Evolutionary conservation across 92 coral and sea anemone genomes (phyloP).

Genomic region (Diadumene lineata): DNA sequence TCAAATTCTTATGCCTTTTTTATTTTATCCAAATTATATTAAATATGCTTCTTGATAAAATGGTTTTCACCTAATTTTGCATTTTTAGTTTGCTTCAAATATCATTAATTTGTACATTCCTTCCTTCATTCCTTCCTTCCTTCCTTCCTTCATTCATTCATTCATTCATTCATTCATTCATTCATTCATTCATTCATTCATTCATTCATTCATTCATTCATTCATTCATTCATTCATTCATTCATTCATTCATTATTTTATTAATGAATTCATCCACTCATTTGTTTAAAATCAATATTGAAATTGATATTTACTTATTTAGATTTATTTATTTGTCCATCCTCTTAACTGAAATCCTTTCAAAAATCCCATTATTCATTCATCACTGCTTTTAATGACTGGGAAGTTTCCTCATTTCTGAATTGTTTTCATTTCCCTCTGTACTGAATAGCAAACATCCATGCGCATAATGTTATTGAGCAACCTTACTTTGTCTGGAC

Average conservation of each 20-base stretch:
- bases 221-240: constrained; percentile 1
- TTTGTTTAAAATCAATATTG: too few species aligned
- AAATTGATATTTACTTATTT: too few species aligned
- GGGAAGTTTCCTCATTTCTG: background rate
- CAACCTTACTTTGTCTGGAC: constrained; percentile 8
- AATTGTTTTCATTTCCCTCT: background rate
- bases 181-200: background rate
- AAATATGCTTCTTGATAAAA: too few species aligned
- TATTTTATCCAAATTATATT: too few species aligned
- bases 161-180: background rate
- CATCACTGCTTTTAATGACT: too few species aligned
- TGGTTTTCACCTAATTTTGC: too few species aligned
- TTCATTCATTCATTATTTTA: background rate
- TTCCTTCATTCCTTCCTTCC: background rate
- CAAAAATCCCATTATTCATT: too few species aligned
- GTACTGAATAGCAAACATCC: too few species aligned
- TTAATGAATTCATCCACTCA: background rate
- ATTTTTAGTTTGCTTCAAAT: too few species aligned
- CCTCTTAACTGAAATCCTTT: too few species aligned
- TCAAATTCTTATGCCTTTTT: background rate
- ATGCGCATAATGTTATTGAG: too few species aligned
- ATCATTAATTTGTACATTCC: background rate
- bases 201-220: background rate
- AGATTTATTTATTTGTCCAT: too few species aligned
- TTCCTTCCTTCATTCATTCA: background rate